A percentile compares a stretch with the other conserved stretches of the same genome.
Conservation (phyloP, 2,797 vertebrate genomes). For the Falco peregrinus region DNA sequence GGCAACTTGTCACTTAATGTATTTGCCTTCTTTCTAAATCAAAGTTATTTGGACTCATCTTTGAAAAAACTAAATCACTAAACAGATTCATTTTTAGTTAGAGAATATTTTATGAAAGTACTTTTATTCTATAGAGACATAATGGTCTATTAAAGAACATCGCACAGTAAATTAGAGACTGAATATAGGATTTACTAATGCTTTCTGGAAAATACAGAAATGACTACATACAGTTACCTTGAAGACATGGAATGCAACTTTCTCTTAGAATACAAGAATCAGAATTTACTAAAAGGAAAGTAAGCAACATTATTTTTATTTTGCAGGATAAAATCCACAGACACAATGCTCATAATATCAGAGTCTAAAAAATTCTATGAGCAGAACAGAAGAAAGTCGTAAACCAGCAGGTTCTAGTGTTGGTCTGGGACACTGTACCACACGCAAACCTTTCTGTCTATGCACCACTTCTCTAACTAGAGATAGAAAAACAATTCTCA, state of each 20-base stretch:
- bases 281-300: not conserved
- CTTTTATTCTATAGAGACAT: not conserved
- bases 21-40: slow-evolving; percentile 4
- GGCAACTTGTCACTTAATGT: slow-evolving; percentile 49
- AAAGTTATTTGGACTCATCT: not conserved
- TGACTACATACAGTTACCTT: not conserved
- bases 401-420: not conserved
- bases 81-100: not conserved
- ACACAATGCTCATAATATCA: not conserved
- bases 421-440: not conserved
- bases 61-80: not conserved
- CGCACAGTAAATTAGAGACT: not conserved
- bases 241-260: not conserved
- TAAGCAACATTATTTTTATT: not conserved
- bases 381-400: not conserved
- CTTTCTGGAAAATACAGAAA: not conserved
- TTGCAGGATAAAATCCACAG: not conserved
- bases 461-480: accelerated
- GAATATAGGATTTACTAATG: not conserved
- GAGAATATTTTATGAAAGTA: not conserved
- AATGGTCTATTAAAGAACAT: not conserved
- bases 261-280: not conserved
- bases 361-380: not conserved
- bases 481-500: not conserved
- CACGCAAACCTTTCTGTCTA: not conserved